A percentile compares a stretch with the other conserved stretches of the same genome.
Evolutionary conservation across 2,888 invertebrate genomes (phyloP).

Genomic region (Pinctada fucata): DNA sequence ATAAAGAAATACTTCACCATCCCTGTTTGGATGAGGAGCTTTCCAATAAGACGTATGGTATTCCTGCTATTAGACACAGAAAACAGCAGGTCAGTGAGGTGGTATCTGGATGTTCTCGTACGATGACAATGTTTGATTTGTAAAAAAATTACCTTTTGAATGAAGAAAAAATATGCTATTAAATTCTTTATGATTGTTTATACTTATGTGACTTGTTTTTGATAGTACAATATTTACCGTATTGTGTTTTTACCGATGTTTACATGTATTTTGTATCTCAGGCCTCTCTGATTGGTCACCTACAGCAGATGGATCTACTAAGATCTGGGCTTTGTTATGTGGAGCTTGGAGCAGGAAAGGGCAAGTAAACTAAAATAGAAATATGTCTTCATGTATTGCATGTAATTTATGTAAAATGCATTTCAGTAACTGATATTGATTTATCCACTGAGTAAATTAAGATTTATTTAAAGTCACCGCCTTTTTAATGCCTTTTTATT

Average conservation of each 20-base stretch:
- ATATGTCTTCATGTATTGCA: no score
- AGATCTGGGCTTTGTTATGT: conserved; percentile 84
- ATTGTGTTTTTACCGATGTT: no score
- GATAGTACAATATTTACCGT: no score
- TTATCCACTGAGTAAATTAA: no score
- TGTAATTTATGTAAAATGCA: no score
- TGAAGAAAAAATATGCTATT: background rate
- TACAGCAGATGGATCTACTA: conserved; percentile 82
- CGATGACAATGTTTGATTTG: background rate
- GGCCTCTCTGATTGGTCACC: conserved; percentile 85
- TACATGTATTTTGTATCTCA: conserved; percentile 42
- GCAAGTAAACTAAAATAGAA: conserved; percentile 77
- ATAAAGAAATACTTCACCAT: conserved; percentile 68
- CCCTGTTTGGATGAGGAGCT: conserved; percentile 70
- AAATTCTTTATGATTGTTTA: no score
- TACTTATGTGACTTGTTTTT: no score
- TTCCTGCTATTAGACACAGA: conserved; percentile 82
- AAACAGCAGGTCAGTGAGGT: conserved; percentile 81
- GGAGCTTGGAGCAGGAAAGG: conserved; percentile 95
- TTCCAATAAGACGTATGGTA: conserved; percentile 67
- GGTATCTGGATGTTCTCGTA: background rate
- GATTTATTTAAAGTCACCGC: no score
- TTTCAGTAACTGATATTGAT: background rate
- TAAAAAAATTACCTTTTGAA: background rate
- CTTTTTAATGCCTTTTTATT: no score